phyloP scores from a whole-genome alignment of 2,888 invertebrate genomes.

The Phengaris arion region DNA sequence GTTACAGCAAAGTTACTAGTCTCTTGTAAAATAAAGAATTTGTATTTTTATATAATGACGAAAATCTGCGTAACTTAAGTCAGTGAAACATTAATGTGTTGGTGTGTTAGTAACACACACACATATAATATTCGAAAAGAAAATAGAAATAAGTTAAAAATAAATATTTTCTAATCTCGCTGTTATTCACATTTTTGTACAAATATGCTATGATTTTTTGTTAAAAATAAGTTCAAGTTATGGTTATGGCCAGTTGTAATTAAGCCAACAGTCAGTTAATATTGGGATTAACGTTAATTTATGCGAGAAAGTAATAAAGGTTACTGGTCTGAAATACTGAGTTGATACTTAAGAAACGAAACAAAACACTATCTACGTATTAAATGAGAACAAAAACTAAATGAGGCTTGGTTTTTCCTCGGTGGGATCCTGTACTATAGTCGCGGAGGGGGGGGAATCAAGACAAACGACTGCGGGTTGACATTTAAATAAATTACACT shows the following conservation, averaged over 20 bases:
- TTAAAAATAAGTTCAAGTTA: not conserved
- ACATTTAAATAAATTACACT: constrained; percentile 38
- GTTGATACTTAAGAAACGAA: not conserved
- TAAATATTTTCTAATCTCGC: not conserved
- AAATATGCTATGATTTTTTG: not conserved
- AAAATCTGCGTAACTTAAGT: too few relatives aligned
- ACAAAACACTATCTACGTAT: too few relatives aligned
- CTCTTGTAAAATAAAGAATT: too few relatives aligned
- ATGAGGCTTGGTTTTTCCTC: not conserved
- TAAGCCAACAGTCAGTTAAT: not conserved
- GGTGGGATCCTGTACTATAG: not conserved
- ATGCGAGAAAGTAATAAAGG: not conserved
- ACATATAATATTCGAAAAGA: too few relatives aligned
- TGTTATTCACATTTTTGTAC: not conserved
- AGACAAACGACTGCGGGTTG: constrained; percentile 34
- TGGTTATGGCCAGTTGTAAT: not conserved
- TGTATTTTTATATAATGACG: too few relatives aligned
- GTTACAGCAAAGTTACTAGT: too few relatives aligned
- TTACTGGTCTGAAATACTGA: not conserved
- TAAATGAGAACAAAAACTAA: not conserved
- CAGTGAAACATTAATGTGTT: too few relatives aligned
- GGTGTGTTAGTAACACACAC: too few relatives aligned
- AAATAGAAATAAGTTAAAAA: too few relatives aligned
- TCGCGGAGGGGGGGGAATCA: not conserved
- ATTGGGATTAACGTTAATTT: not conserved